Evolutionary conservation across 2,113 vertebrate genomes (phyloP).

Genomic region (Psittacula cyanocephala): DNA sequence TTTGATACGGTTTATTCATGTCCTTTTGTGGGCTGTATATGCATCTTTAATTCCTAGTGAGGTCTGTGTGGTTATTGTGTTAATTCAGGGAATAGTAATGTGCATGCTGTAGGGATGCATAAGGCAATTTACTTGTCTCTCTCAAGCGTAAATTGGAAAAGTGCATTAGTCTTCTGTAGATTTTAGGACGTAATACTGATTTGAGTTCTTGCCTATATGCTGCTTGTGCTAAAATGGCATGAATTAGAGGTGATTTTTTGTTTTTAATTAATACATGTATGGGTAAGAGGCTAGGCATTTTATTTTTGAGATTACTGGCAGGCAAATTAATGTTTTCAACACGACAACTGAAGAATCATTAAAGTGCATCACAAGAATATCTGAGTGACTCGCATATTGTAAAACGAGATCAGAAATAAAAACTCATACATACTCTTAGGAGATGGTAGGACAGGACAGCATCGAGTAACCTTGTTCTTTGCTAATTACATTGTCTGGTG

Average conservation of each 20-base stretch:
- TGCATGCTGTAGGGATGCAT: background rate
- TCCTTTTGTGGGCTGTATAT: background rate
- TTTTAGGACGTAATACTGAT: background rate
- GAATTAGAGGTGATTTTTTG: background rate
- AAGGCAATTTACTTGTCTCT: background rate
- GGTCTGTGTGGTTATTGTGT: background rate
- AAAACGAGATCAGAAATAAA: background rate
- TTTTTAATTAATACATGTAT: background rate
- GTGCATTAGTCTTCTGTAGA: background rate
- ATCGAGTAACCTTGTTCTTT: background rate
- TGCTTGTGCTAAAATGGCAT: background rate
- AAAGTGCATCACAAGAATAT: background rate
- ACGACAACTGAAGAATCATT: background rate
- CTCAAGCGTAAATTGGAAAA: background rate
- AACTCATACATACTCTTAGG: background rate
- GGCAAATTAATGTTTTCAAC: background rate
- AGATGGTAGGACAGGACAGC: background rate
- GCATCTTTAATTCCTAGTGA: background rate
- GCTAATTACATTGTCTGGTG: background rate
- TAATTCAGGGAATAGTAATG: background rate
- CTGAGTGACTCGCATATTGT: background rate
- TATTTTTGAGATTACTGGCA: background rate
- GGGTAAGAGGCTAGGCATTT: background rate
- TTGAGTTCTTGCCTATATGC: background rate
- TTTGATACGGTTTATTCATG: background rate